These are phyloP conservation scores for Nebria salina DNA, from an alignment of 2,888 invertebrate genomes.

Conservation along the genomic window DNA sequence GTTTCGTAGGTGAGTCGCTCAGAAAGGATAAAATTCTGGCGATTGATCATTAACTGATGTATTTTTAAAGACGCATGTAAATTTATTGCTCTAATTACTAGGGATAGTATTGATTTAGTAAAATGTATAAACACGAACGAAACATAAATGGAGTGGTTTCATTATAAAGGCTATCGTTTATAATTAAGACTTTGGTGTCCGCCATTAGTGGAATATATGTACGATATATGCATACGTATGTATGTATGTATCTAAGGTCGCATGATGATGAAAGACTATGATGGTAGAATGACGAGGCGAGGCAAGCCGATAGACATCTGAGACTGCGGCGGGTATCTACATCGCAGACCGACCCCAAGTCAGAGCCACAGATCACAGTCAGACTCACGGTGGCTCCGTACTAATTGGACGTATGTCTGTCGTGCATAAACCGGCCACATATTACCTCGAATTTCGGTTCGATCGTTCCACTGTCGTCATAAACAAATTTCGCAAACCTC, in stretches of 20 bases:
- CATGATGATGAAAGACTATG: not conserved
- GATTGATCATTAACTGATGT: not conserved
- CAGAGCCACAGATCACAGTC: slow-evolving; percentile 41
- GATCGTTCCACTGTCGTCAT: not conserved
- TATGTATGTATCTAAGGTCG: not conserved
- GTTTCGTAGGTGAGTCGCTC: too few species aligned
- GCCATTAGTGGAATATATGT: not conserved
- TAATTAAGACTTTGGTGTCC: slow-evolving; percentile 9
- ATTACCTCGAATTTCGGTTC: slow-evolving; percentile 32
- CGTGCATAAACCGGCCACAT: slow-evolving; percentile 34
- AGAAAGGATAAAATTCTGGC: not conserved
- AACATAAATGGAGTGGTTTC: not conserved
- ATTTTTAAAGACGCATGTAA: not conserved
- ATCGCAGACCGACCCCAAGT: not conserved
- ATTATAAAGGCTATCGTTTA: not conserved
- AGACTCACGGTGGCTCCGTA: slow-evolving; percentile 39
- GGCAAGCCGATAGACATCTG: slow-evolving; percentile 30
- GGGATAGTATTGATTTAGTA: not conserved
- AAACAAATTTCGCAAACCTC: not conserved
- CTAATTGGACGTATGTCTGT: slow-evolving; percentile 43
- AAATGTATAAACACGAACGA: not conserved
- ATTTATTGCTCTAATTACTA: not conserved
- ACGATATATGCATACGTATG: not conserved
- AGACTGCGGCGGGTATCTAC: not conserved
- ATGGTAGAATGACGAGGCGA: not conserved